phyloP scores from a whole-genome alignment of 2,888 invertebrate genomes.

The Branchipolynoe longqiensis region DNA sequence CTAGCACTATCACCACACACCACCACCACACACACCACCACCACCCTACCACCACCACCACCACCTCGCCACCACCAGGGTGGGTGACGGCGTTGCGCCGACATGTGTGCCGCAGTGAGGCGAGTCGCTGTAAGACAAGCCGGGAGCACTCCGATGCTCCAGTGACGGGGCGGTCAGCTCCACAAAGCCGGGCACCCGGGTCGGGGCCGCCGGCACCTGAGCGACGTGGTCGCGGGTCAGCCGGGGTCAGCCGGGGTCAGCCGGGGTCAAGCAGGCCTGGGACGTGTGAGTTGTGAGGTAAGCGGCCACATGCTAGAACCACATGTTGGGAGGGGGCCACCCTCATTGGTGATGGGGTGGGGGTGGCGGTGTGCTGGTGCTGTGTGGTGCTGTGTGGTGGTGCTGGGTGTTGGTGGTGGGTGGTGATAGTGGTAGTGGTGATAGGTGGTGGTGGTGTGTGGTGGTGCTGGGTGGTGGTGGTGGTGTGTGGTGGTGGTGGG shows the following conservation, averaged over 20 bases:
- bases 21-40: too few relatives aligned
- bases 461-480: too few relatives aligned
- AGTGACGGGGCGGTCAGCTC: neutral
- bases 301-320: neutral
- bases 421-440: too few relatives aligned
- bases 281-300: neutral
- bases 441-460: too few relatives aligned
- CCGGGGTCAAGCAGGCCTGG: neutral
- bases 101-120: neutral
- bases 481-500: too few relatives aligned
- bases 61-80: neutral
- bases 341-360: neutral
- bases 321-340: constrained; percentile 7
- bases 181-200: too few relatives aligned
- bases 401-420: too few relatives aligned
- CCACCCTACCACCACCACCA: too few relatives aligned
- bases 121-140: neutral
- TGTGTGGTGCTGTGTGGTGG: too few relatives aligned
- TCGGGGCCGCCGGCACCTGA: neutral
- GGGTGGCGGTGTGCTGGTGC: neutral
- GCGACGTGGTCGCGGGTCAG: neutral
- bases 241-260: too few relatives aligned
- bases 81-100: neutral
- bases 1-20: too few relatives aligned
- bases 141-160: neutral